Evolutionary conservation across 2,113 vertebrate species (phyloP).

Genomic region (Phyllostomus hastatus): DNA sequence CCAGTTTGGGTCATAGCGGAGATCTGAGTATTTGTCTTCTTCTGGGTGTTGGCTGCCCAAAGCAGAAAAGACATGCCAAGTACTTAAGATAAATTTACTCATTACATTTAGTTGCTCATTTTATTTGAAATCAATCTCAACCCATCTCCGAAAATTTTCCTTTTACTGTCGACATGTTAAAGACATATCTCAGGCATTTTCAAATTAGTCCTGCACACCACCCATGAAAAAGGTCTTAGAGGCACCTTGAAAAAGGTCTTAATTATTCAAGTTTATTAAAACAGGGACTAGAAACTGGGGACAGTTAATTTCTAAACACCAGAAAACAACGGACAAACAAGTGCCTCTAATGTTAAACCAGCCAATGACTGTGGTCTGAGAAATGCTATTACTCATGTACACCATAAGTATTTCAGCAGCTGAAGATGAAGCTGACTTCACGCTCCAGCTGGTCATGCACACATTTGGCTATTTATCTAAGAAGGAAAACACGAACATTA

Average conservation of each 20-base stretch:
- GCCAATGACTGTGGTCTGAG: background rate
- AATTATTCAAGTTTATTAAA: background rate
- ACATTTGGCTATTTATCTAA: background rate
- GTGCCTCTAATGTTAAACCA: background rate
- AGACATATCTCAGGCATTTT: background rate
- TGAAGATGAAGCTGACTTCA: background rate
- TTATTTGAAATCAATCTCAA: background rate
- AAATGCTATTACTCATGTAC: background rate
- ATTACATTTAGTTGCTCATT: background rate
- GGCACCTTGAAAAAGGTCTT: background rate
- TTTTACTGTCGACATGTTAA: background rate
- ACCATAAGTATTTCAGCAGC: background rate
- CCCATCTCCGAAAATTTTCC: background rate
- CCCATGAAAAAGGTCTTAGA: background rate
- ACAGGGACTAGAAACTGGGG: background rate
- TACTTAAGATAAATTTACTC: background rate
- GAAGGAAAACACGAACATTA: background rate
- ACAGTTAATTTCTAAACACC: background rate
- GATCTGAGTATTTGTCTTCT: slow-evolving; percentile 79
- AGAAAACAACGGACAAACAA: background rate
- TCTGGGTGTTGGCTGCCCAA: slow-evolving; percentile 48
- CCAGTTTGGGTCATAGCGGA: slow-evolving; percentile 86
- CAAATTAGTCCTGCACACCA: background rate
- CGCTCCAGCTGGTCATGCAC: background rate
- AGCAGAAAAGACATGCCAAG: slow-evolving; percentile 14